Percentiles rank a stretch among this genome's conserved stretches.
Conservation (phyloP, 2,888 invertebrate genomes). For the Orthosia gothica region DNA sequence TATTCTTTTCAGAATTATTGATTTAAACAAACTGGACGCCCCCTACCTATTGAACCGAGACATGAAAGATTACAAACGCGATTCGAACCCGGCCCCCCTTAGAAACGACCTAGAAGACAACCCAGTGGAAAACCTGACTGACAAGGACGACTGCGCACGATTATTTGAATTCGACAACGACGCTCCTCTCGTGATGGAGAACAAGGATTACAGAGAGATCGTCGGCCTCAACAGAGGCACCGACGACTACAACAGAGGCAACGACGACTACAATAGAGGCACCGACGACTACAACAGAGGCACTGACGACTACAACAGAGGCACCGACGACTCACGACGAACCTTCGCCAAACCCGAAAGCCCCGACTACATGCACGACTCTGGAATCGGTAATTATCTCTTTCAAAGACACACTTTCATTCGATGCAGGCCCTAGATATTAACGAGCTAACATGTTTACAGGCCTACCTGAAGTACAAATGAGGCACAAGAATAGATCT, state of each 20-base stretch:
- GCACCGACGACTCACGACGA: constrained; percentile 89
- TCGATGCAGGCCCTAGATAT: neutral
- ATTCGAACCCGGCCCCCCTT: constrained; percentile 78
- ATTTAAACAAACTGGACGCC: constrained; percentile 87
- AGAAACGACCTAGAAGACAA: constrained; percentile 83
- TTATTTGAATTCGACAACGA: constrained; percentile 92
- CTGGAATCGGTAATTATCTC: constrained; percentile 86
- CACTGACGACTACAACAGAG: too few relatives aligned
- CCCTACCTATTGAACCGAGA: constrained; percentile 87
- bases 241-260: too few relatives aligned
- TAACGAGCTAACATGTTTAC: constrained; percentile 61
- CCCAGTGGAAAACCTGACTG: constrained; percentile 86
- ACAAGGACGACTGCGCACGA: constrained; percentile 88
- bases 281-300: too few relatives aligned
- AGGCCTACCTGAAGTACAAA: constrained; percentile 89
- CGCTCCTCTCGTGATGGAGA: constrained; percentile 89
- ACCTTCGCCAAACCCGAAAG: constrained; percentile 89
- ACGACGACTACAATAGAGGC: too few relatives aligned
- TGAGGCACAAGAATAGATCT: constrained; percentile 87
- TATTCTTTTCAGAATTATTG: constrained; percentile 86
- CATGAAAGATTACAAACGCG: constrained; percentile 83
- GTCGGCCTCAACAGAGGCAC: constrained; percentile 89
- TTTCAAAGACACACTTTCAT: neutral
- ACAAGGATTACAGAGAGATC: constrained; percentile 88
- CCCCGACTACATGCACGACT: constrained; percentile 91